Conservation (phyloP, 1,140 invertebrate species). For the Andricus grossulariae region DNA sequence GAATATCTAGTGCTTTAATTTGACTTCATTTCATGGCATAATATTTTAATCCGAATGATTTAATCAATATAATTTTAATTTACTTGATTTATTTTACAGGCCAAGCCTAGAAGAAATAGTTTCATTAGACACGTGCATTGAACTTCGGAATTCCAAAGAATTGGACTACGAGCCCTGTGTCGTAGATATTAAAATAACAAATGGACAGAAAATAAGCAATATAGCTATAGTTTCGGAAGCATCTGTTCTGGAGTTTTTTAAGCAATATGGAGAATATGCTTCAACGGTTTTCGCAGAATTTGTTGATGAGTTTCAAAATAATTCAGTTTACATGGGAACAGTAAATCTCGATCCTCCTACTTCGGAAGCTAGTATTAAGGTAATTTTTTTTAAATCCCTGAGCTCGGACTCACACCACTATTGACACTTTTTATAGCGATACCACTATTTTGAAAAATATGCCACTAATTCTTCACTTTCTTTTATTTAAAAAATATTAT, state of each 20-base stretch:
- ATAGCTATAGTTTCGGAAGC: constrained; percentile 71
- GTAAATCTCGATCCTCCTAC: constrained; percentile 61
- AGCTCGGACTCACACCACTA: too few species aligned
- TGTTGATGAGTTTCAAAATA: constrained; percentile 70
- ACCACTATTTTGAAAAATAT: too few species aligned
- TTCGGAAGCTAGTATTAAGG: constrained; percentile 72
- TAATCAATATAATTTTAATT: too few species aligned
- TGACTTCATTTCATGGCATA: background rate
- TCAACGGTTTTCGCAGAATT: constrained; percentile 68
- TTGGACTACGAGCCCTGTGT: constrained; percentile 59
- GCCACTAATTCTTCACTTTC: too few species aligned
- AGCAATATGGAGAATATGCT: constrained; percentile 72
- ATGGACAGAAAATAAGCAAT: constrained; percentile 63
- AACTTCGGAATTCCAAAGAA: constrained; percentile 53
- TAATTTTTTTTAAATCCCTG: constrained; percentile 45
- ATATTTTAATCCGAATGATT: constrained; percentile 3
- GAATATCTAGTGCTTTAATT: too few species aligned
- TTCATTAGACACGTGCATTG: constrained; percentile 63
- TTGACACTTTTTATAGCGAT: too few species aligned
- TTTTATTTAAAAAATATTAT: too few species aligned
- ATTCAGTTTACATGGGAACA: constrained; percentile 66
- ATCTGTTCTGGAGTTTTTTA: constrained; percentile 72
- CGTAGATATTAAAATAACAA: constrained; percentile 65
- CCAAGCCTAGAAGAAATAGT: constrained; percentile 65
- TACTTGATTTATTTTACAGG: constrained; percentile 48